Conservation (phyloP, 2,113 vertebrate genomes). For the Callopanchax toddi region DNA sequence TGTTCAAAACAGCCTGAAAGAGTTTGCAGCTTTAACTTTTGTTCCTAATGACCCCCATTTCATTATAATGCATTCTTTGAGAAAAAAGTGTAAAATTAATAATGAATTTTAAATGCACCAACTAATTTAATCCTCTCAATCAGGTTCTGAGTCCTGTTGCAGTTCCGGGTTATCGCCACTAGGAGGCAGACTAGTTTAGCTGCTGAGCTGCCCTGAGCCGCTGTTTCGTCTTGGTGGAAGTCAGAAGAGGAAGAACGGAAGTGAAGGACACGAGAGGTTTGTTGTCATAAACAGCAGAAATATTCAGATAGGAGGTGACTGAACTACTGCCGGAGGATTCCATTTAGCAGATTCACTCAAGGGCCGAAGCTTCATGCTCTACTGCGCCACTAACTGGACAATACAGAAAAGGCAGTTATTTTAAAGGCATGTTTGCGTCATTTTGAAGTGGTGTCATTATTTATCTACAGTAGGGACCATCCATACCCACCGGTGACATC, state of each 20-base stretch:
- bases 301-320: background rate
- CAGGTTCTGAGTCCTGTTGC: background rate
- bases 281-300: background rate
- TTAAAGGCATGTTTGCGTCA: no score
- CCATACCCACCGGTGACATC: no score
- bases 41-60: conserved; percentile 37
- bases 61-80: conserved; percentile 16
- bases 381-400: no score
- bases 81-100: conserved; percentile 10
- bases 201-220: conserved; percentile 7
- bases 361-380: no score
- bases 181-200: conserved; percentile 55
- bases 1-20: conserved; percentile 39
- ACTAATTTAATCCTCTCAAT: background rate
- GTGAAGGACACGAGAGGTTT: background rate
- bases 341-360: no score
- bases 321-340: background rate
- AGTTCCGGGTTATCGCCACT: accelerated
- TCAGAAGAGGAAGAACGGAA: conserved; percentile 17
- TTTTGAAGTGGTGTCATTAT: no score
- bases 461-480: no score
- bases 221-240: conserved; percentile 47
- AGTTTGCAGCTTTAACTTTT: conserved; percentile 41
- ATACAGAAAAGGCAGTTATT: no score
- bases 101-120: background rate